Evolutionary conservation across 2,888 invertebrate species (phyloP), one percentile per base, ranked within the genome.

Genomic region (Volucella bombylans): DNA sequence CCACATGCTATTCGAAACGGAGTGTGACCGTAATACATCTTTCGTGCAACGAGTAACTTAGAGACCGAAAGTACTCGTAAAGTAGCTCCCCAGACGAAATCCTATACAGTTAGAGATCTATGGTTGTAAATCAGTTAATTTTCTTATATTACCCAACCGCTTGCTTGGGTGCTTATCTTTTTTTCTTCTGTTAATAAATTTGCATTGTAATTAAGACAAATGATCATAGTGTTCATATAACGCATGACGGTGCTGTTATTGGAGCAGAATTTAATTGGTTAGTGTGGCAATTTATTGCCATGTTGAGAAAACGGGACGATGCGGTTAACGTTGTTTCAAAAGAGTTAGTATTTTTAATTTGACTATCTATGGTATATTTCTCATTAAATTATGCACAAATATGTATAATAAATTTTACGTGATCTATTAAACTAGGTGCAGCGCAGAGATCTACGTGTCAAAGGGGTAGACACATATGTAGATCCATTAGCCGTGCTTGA

Each of bases 71-170:
- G 83, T 80, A 31, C 31, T 31, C 6, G 31, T 31, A 79, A 69
- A 83, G 80, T 80, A 74, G 80, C 69, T 74, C 38, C 31, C 6
- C 54, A 59, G 69, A 80, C 80, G 83, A 83, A 83, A 83, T 80
- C 64, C 74, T 80, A 83, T 80, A 83, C 79, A 69, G 72, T 78
- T 49, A 62, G 62, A 64, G 79, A 68, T 68, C 62, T 39, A 65
- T 69, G 59, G 11, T 23, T 64, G 80, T 11, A 74, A 76, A 73
- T 78, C 82, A 82, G 78, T 67, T 82, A 64, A 82, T 68, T 83
- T 79, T 64, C 79, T 80, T 69, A 62, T 50, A 52, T 79, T 65
- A 74, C 73, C 47, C 55, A 68, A 78, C 67, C 39, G 23, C 55
- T 64, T 31, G 43, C 52, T 11, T 14, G 9, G 52, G 15, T 45